Base-by-base conservation (phyloP, 2,113 vertebrate species). In the Prietella phreatophila region DNA sequence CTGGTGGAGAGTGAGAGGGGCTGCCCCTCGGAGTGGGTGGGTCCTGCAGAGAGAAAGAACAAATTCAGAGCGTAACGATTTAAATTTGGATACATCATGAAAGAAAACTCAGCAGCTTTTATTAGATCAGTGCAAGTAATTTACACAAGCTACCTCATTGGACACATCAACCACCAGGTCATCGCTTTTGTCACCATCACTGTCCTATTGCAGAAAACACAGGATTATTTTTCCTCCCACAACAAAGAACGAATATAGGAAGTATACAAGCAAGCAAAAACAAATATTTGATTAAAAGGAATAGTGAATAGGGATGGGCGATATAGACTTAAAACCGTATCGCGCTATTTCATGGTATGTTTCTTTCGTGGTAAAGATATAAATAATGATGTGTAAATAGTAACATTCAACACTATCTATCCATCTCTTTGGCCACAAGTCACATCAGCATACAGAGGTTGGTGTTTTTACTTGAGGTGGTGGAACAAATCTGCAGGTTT, bases 81-180 rank as follows among this genome's bases (percentile, higher is more conserved):
- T 15, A 27, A 15, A 11, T 73, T 22, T 42, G 19, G 2, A 39
- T 39, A 9, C 39, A 14, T 47, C 9, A 25, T 13, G 27, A 50
- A 47, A 27, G 73, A 47, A 47, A 76, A 5, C 9, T 76, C 39
- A 27, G 73, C 8, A 25, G 73, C 15, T 33, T 71, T 47, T 47
- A 47, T 47, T 36, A 71, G 22, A 50, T 53, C 11, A 53, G 8
- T n/a, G 50, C 25, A 53, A 79, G 78, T 20, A 6, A 30, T 53
- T 53, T 47, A 27, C 79, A 86, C 11, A 39, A 58, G 27, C 93
- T 92, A 99, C 98, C 96, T 99, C 98, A 0, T 99, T 99, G 89
- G 98, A 99, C 80, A 99, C 98, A 0, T 99, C 98, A 15, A 99
- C 98, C 89, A 99, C 98, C 88, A 99, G 91, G 91, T 99, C 98